Conservation (phyloP, 2,888 invertebrate genomes). For the Gerris lacustris region DNA sequence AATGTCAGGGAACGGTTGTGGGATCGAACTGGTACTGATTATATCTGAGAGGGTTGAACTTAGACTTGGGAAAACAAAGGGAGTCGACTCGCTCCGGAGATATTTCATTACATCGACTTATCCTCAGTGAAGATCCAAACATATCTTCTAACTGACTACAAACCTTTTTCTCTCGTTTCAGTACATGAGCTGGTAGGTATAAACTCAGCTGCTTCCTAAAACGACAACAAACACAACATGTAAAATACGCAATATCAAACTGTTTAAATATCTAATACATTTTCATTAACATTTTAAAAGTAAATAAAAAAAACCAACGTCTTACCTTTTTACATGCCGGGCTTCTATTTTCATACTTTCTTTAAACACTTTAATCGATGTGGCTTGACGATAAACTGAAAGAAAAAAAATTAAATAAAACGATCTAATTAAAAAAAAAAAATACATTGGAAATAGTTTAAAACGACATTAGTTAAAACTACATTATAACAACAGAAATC, state of each 20-base stretch:
- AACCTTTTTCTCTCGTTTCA: conserved; percentile 58
- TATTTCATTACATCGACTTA: neutral
- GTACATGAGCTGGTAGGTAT: conserved; percentile 56
- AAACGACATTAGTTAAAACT: too few species aligned
- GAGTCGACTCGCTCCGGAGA: neutral
- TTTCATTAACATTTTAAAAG: neutral
- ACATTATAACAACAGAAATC: too few species aligned
- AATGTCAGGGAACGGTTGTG: too few species aligned
- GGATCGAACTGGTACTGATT: too few species aligned
- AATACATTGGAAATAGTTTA: too few species aligned
- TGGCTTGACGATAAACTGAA: conserved; percentile 54
- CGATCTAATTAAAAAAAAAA: conserved; percentile 5
- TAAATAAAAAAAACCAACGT: conserved; percentile 12
- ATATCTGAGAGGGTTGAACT: too few species aligned
- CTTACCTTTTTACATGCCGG: conserved; percentile 62
- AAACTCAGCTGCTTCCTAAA: conserved; percentile 54
- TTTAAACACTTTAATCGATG: conserved; percentile 53
- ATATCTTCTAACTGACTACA: conserved; percentile 30
- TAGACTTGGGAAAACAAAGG: too few species aligned
- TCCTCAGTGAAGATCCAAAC: neutral
- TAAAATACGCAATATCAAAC: conserved; percentile 16
- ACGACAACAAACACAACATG: neutral
- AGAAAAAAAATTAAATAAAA: conserved; percentile 23
- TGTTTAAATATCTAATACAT: neutral
- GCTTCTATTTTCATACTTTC: conserved; percentile 73